Evolutionary conservation across 2,113 vertebrate species (phyloP).

Genomic region (Tyto alba): DNA sequence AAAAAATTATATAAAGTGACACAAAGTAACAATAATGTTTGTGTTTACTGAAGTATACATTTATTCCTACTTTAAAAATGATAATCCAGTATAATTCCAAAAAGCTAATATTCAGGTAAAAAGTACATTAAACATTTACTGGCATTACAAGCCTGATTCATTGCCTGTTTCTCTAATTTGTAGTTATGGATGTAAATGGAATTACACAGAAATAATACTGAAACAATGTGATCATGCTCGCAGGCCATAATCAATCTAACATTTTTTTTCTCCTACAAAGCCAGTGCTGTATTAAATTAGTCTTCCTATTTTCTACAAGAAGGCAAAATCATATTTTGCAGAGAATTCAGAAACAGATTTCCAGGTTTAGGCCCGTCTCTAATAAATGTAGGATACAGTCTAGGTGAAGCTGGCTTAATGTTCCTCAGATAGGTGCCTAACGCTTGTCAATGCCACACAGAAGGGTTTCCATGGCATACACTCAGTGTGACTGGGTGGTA

Average conservation of each 20-base stretch:
- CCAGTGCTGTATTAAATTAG: background rate
- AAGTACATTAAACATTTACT: background rate
- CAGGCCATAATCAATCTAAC: background rate
- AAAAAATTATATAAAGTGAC: background rate
- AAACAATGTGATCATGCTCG: background rate
- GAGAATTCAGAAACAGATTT: background rate
- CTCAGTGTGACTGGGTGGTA: rapidly evolving
- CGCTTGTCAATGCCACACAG: background rate
- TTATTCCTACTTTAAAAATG: background rate
- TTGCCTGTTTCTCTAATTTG: background rate
- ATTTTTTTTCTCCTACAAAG: background rate
- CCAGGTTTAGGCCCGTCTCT: background rate
- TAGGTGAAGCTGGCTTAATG: background rate
- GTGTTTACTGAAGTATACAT: background rate
- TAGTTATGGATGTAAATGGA: background rate
- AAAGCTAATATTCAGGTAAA: background rate
- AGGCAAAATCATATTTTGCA: background rate
- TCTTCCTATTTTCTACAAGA: background rate
- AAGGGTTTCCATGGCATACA: background rate
- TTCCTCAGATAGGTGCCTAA: background rate
- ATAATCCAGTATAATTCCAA: background rate
- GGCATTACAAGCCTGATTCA: background rate
- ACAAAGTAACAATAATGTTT: background rate
- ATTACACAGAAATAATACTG: background rate
- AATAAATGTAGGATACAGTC: background rate